These are phyloP conservation scores for Prosapia bicincta DNA, from an alignment of 2,888 invertebrate genomes.

Conservation along the genomic window DNA sequence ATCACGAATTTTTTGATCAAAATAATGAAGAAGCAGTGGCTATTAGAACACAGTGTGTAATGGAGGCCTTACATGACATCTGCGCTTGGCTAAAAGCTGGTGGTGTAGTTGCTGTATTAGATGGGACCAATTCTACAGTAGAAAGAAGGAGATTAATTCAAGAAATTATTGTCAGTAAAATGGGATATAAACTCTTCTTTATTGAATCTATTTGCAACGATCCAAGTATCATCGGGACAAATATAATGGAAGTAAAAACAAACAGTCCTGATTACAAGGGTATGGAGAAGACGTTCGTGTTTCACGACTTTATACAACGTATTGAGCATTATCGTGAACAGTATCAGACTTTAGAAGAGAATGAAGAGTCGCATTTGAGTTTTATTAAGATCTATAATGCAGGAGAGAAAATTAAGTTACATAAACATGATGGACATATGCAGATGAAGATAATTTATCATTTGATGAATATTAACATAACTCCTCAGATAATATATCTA, in stretches of 20 bases:
- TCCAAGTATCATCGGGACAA: constrained; percentile 92
- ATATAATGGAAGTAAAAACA: constrained; percentile 97
- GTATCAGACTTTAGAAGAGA: constrained; percentile 90
- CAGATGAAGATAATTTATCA: constrained; percentile 98
- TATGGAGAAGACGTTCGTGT: constrained; percentile 89
- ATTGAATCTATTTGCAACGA: constrained; percentile 98
- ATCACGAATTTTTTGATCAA: constrained; percentile 95
- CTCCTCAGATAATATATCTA: constrained; percentile 94
- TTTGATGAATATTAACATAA: constrained; percentile 98
- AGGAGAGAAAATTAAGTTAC: constrained; percentile 86
- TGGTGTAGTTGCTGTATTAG: constrained; percentile 96
- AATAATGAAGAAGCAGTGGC: constrained; percentile 96
- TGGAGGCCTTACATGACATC: constrained; percentile 92
- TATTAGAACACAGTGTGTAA: constrained; percentile 90
- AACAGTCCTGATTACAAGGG: constrained; percentile 97
- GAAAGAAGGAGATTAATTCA: constrained; percentile 86
- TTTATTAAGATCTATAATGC: constrained; percentile 98
- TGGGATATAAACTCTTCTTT: constrained; percentile 95
- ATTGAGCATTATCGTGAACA: constrained; percentile 95
- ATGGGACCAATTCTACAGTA: constrained; percentile 97
- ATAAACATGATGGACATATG: constrained; percentile 94
- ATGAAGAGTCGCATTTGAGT: constrained; percentile 74
- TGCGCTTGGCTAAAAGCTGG: constrained; percentile 82
- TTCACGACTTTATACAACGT: constrained; percentile 77
- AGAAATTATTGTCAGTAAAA: constrained; percentile 83